These are phyloP conservation scores for Lophius americanus DNA, from an alignment of 2,797 vertebrate species.

Conservation along the genomic window DNA sequence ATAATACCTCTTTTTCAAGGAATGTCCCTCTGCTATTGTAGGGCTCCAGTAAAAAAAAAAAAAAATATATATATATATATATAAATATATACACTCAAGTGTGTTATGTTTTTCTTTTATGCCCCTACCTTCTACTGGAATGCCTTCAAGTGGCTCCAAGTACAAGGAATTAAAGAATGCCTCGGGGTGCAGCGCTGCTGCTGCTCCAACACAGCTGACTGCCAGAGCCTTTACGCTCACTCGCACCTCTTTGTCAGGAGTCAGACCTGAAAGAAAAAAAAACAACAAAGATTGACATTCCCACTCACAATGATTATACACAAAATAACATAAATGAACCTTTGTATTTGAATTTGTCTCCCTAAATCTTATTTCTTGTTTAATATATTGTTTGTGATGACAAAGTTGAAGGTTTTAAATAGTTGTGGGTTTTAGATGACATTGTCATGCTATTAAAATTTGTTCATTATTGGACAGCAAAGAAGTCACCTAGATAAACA, in stretches of 20 bases:
- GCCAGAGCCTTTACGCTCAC: slow-evolving; percentile 98
- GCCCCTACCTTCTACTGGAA: slow-evolving; percentile 79
- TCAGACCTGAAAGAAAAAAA: slow-evolving; percentile 80
- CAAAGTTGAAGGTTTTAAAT: background rate
- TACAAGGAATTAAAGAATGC: slow-evolving; percentile 95
- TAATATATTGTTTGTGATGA: background rate
- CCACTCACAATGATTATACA: background rate
- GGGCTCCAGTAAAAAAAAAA: too few species aligned
- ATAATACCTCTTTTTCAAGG: too few species aligned
- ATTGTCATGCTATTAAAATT: too few species aligned
- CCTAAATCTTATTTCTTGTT: background rate
- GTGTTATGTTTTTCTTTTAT: too few species aligned
- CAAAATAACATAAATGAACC: background rate
- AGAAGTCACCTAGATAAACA: too few species aligned
- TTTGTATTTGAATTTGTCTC: background rate
- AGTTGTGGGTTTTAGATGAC: too few species aligned
- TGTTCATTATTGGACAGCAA: too few species aligned
- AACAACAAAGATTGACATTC: background rate
- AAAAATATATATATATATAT: too few species aligned
- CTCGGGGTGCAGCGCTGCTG: slow-evolving; percentile 90
- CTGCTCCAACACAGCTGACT: slow-evolving; percentile 93
- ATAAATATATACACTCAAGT: too few species aligned
- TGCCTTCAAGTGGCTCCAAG: slow-evolving; percentile 84
- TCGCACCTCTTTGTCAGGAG: slow-evolving; percentile 93
- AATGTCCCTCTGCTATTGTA: too few species aligned